Evolutionary conservation across 2,113 vertebrate species (phyloP), one percentile per base, ranked within the genome.

Genomic region (Cephalopholis sonnerati): DNA sequence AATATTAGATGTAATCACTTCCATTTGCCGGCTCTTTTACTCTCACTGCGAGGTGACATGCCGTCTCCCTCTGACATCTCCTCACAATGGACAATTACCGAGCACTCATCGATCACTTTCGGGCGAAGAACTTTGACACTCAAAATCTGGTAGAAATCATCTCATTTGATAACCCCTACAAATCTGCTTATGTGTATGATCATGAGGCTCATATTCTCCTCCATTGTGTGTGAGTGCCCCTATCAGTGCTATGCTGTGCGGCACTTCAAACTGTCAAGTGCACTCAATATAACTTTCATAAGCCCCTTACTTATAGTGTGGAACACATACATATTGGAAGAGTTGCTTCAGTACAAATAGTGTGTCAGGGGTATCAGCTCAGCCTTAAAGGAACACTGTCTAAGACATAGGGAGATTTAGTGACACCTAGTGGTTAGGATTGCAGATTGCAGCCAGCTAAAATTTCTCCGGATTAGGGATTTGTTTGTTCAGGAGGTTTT

Each of bases 1-100:
- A 94, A 93, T 95, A 95, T 95, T 95, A 94, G 86, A 95, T 78
- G 80, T 95, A 95, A 95, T 95, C 93, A 85, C 92, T 94, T 93
- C 94, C 93, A 94, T 92, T 91, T 86, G 85, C 83, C 32, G 64
- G 77, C 88, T 92, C 85, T 83, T 87, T 75, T 84, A 87, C 88
- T 92, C 89, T 91, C 91, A 86, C 91, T 92, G 92, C 81, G 91
- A 93, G 90, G 92, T 94, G 95, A 94, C 88, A 74, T 44, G 77
- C 83, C 44, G 75, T 88, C 89, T 91, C 89, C 71, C 73, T 73
- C 88, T 86, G 87, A 92, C 88, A 74, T 87, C 84, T 59, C 77
- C 86, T 92, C 83, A 90, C 87, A 83, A 92, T 88, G 82, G 84
- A 93, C 89, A 91, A 90, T 92, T 93, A 93, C 83, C 1, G 24